Evolutionary conservation across 2,113 vertebrate genomes (phyloP).

Genomic region (Puntigrus tetrazona): DNA sequence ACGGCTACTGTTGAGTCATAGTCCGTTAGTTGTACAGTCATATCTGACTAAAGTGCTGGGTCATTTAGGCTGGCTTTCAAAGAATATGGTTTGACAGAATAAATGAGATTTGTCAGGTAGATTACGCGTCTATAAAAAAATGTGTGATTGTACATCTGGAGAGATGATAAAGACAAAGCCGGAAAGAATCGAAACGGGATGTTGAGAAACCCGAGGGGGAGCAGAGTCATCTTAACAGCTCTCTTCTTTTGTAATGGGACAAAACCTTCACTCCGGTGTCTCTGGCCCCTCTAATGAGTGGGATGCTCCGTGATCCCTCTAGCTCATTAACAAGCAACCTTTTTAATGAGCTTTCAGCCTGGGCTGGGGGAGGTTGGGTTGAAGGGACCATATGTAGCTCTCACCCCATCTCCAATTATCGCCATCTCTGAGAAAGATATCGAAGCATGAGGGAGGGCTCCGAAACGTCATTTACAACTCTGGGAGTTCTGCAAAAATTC

Average conservation of each 20-base stretch:
- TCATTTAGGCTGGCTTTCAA: background rate
- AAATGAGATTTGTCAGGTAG: background rate
- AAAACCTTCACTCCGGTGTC: conserved; percentile 74
- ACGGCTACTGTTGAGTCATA: conserved; percentile 43
- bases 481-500: conserved; percentile 41
- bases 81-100: background rate
- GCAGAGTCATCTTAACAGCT: conserved; percentile 71
- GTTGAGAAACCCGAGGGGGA: background rate
- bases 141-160: background rate
- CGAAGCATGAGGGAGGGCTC: background rate
- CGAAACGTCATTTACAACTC: conserved; percentile 43
- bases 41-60: conserved; percentile 4
- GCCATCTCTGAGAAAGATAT: conserved; percentile 63
- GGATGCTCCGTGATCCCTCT: conserved; percentile 77
- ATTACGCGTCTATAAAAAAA: background rate
- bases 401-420: conserved; percentile 76
- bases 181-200: conserved; percentile 48
- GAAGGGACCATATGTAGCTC: conserved; percentile 75
- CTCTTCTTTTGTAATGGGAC: conserved; percentile 73
- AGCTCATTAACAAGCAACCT: conserved; percentile 82
- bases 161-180: conserved; percentile 36
- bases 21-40: conserved; percentile 9
- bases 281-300: conserved; percentile 73
- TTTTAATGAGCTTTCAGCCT: conserved; percentile 81
- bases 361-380: conserved; percentile 71